Conservation (phyloP, 2,888 invertebrate genomes). For the Nebria brevicollis region DNA sequence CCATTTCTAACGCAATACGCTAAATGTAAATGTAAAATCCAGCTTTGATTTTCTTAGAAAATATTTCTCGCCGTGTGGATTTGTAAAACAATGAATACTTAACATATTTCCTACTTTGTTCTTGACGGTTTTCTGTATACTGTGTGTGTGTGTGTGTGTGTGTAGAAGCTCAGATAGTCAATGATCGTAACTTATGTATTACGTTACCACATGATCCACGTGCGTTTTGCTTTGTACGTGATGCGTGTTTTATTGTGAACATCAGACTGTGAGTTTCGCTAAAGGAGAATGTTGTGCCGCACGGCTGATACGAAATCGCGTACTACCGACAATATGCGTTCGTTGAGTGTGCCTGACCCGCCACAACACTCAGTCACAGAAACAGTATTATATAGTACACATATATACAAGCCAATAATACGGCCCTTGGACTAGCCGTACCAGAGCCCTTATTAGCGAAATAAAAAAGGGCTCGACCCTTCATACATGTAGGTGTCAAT, state of each 20-base stretch:
- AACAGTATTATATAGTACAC: constrained; percentile 1
- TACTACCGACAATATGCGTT: not conserved
- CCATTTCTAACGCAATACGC: too few relatives aligned
- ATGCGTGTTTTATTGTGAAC: constrained; percentile 1
- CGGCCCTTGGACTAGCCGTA: constrained; percentile 30
- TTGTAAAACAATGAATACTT: too few relatives aligned
- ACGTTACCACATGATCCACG: not conserved
- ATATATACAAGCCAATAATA: not conserved
- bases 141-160: too few relatives aligned
- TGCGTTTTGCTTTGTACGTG: not conserved
- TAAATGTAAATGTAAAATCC: too few relatives aligned
- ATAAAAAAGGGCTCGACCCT: not conserved
- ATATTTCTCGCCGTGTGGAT: too few relatives aligned
- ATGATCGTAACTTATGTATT: not conserved
- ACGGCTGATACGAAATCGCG: not conserved
- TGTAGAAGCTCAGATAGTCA: not conserved
- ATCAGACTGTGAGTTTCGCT: not conserved
- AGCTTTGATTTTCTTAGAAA: too few relatives aligned
- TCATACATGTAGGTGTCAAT: constrained; percentile 36
- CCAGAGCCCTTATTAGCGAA: constrained; percentile 9
- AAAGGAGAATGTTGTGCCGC: constrained; percentile 8
- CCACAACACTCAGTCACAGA: constrained; percentile 32
- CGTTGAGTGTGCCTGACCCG: constrained; percentile 9
- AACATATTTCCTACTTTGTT: too few relatives aligned
- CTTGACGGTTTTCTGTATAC: too few relatives aligned